phyloP scores from a whole-genome alignment of 2,113 vertebrate genomes.

The Aix galericulata region DNA sequence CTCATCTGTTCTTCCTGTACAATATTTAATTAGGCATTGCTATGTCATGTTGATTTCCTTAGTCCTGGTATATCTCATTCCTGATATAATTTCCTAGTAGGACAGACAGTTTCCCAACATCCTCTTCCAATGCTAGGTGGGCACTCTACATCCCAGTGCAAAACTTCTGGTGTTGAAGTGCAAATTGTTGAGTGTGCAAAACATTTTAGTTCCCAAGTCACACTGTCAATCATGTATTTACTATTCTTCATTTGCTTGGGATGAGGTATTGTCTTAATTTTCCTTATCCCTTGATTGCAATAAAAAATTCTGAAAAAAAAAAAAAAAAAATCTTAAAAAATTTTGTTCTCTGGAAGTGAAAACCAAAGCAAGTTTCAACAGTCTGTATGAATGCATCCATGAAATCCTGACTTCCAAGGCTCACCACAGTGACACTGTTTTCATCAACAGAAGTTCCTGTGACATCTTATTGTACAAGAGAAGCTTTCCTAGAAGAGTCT shows the following conservation, averaged over 20 bases:
- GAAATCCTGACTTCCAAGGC: background rate
- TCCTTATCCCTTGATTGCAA: background rate
- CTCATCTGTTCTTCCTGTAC: background rate
- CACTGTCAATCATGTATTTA: background rate
- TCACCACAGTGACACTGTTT: background rate
- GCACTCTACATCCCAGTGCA: background rate
- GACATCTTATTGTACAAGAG: background rate
- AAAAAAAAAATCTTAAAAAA: background rate
- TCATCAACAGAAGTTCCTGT: background rate
- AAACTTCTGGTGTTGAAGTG: background rate
- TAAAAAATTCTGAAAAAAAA: background rate
- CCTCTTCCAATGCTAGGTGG: background rate
- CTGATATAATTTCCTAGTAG: conserved; percentile 15
- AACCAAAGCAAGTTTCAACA: background rate
- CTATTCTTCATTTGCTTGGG: background rate
- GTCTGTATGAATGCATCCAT: background rate
- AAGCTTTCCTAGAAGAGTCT: background rate
- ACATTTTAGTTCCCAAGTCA: background rate
- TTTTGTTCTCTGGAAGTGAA: background rate
- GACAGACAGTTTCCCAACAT: background rate
- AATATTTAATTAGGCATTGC: background rate
- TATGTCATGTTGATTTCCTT: fast-evolving
- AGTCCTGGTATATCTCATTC: background rate
- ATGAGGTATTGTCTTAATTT: background rate
- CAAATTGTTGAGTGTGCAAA: no score